Conservation (phyloP, 2,888 invertebrate genomes). For the Habrosyne pyritoides region DNA sequence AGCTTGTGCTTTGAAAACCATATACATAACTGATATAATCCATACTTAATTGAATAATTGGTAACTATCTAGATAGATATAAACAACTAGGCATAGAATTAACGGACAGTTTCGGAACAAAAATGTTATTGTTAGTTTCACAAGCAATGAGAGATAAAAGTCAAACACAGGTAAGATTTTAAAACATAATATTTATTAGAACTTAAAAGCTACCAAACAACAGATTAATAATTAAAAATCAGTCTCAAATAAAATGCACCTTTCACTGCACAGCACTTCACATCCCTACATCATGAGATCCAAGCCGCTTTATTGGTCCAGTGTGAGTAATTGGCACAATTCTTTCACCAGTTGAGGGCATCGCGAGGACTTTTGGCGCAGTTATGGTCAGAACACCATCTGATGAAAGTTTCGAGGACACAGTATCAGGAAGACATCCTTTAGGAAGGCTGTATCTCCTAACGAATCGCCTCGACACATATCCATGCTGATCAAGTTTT, state of each 20-base stretch:
- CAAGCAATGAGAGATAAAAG: background rate
- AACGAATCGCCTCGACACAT: conserved; percentile 88
- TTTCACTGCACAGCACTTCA: conserved; percentile 17
- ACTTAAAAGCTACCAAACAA: conserved; percentile 24
- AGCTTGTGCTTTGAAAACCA: too few species aligned
- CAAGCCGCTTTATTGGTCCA: conserved; percentile 75
- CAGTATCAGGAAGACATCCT: conserved; percentile 87
- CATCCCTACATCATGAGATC: conserved; percentile 26
- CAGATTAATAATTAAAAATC: conserved; percentile 37
- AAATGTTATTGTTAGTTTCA: background rate
- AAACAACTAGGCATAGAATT: too few species aligned
- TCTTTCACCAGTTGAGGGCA: conserved; percentile 77
- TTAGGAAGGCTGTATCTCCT: conserved; percentile 89
- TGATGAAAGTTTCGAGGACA: conserved; percentile 88
- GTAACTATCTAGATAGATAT: too few species aligned
- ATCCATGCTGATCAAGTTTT: conserved; percentile 88
- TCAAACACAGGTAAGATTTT: background rate
- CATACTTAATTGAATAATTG: too few species aligned
- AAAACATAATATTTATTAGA: conserved; percentile 10
- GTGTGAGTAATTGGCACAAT: conserved; percentile 85
- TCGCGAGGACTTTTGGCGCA: conserved; percentile 82
- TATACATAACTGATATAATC: too few species aligned
- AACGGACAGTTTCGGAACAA: too few species aligned
- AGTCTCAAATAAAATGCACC: conserved; percentile 47
- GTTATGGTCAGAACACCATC: conserved; percentile 89